Conservation (phyloP, 2,113 vertebrate genomes). For the Chionomys nivalis region DNA sequence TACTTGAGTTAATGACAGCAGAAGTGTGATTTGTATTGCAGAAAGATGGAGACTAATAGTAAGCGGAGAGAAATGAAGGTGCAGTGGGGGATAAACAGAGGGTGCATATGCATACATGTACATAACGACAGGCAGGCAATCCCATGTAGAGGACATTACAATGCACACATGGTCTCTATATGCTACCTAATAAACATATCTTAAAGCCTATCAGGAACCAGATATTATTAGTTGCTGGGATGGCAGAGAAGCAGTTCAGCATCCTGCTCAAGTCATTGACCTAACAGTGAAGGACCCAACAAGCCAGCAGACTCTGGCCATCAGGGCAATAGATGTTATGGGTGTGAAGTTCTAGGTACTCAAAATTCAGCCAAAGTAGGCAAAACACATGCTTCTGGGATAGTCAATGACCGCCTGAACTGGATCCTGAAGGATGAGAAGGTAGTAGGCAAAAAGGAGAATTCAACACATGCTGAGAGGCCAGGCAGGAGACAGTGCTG, state of each 20-base stretch:
- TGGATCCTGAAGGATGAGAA: not conserved
- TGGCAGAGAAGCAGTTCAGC: not conserved
- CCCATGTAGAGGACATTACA: not conserved
- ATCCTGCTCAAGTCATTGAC: not conserved
- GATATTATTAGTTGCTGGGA: not conserved
- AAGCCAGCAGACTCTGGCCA: not conserved
- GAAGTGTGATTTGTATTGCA: not conserved
- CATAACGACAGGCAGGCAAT: not conserved
- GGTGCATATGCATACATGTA: too few species aligned
- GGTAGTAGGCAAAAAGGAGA: not conserved
- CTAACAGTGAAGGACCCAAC: not conserved
- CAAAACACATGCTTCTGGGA: not conserved
- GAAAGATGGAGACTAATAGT: too few species aligned
- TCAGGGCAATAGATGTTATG: not conserved
- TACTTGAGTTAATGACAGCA: not conserved
- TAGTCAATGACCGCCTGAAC: not conserved
- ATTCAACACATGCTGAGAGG: not conserved
- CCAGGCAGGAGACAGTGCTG: not conserved
- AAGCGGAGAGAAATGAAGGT: not conserved
- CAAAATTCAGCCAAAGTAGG: not conserved
- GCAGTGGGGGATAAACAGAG: not conserved
- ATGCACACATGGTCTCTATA: not conserved
- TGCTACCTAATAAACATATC: not conserved
- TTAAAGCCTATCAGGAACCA: not conserved
- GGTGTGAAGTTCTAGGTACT: not conserved